Base-by-base conservation (phyloP, 2,113 vertebrate species). In the Calyptomena viridis region DNA sequence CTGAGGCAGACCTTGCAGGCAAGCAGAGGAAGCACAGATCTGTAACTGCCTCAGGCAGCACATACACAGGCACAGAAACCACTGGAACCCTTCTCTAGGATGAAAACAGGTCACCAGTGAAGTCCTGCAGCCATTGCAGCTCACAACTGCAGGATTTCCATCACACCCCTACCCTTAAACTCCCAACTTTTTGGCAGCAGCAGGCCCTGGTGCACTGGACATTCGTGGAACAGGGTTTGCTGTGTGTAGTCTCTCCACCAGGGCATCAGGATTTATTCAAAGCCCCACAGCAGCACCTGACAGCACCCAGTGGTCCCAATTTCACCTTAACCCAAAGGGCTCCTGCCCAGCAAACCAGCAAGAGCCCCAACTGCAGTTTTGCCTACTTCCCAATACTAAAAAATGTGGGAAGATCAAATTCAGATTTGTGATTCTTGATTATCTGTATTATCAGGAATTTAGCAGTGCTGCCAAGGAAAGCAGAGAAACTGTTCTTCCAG, bases 201-300 rank as follows among this genome's bases (percentile, higher is more conserved):
- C 69, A 84, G 28, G 17, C 6, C 39, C 46, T 33, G 53, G 56
- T 28, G 20, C n/a, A 53, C 28, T 64, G 44, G 46, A 24, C 7
- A 5, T 12, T 60, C 44, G 8, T 47, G 30, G 40, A 55, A 52
- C 5, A 63, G 30, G 1, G 15, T 42, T 76, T 52, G 12, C 21
- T 60, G 14, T 2, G 2, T 19, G 15, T 2, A 1, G 6, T 22
- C 9, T 31, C 53, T 55, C 22, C 30, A 30, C 40, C 5, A 17
- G 30, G 52, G 20, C 39, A 40, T 27, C 49, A 58, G 21, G 12
- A 67, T 79, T 82, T 92, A n/a, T 37, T 10, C 58, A 58, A 85
- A 79, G 28, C 5, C 8, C 50, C 22, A 16, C 0, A 6, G 42
- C 37, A 71, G 24, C 11, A 44, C 46, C 62, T 25, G 5, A 27